Percentiles rank a stretch among this genome's conserved stretches.
These are phyloP conservation scores for Aphidoletes aphidimyza DNA, from an alignment of 2,888 invertebrate genomes.

Conservation along the genomic window DNA sequence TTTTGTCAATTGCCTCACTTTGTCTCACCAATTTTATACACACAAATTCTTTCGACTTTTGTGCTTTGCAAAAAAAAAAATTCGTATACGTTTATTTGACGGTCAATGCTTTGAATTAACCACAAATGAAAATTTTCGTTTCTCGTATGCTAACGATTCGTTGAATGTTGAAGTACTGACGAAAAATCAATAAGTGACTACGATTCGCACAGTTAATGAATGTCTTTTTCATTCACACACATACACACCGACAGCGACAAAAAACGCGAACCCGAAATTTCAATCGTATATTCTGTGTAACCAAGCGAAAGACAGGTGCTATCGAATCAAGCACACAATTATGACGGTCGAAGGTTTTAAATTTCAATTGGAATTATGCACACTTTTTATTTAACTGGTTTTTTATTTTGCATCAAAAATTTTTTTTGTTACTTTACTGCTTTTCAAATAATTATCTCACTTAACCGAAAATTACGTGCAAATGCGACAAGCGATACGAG, in stretches of 20 bases:
- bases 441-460: neutral
- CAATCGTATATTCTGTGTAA: no score
- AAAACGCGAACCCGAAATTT: no score
- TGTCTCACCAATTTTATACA: neutral
- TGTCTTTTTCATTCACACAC: neutral
- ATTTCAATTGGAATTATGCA: no score
- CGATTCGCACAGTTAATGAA: slow-evolving; percentile 4
- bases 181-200: slow-evolving; percentile 37
- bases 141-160: neutral
- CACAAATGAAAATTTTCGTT: neutral
- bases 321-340: no score
- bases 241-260: neutral
- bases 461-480: slow-evolving; percentile 45
- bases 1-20: neutral
- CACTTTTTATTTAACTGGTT: neutral
- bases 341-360: no score
- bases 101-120: no score
- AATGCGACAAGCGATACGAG: neutral
- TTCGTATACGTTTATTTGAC: neutral
- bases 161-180: neutral
- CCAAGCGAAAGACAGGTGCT: neutral
- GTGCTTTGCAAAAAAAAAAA: neutral
- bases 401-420: neutral
- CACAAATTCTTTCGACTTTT: neutral
- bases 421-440: neutral